These are phyloP conservation scores for Myripristis murdjan DNA, from an alignment of 2,797 vertebrate species.

Conservation along the genomic window DNA sequence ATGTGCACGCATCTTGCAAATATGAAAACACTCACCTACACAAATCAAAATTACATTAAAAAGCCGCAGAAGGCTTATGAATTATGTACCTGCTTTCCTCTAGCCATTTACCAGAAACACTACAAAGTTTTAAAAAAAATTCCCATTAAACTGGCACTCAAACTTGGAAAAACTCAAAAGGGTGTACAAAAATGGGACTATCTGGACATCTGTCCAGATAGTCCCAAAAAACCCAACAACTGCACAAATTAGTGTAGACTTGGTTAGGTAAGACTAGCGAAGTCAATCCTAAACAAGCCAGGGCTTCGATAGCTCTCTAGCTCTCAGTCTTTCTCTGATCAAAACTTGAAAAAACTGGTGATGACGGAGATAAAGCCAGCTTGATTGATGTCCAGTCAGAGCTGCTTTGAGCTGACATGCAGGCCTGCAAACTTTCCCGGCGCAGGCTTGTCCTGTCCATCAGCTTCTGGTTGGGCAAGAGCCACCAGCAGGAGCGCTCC, in stretches of 20 bases:
- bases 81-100: constrained; percentile 64
- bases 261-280: constrained; percentile 22
- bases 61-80: constrained; percentile 60
- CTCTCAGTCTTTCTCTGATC: constrained; percentile 28
- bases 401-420: constrained; percentile 44
- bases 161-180: constrained; percentile 25
- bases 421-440: constrained; percentile 51
- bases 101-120: constrained; percentile 27
- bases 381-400: constrained; percentile 45
- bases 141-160: constrained; percentile 30
- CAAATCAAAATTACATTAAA: constrained; percentile 68
- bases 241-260: constrained; percentile 36
- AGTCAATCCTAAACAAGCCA: constrained; percentile 13
- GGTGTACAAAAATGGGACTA: constrained; percentile 24
- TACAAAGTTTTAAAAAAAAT: constrained; percentile 46
- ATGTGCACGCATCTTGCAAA: constrained; percentile 36
- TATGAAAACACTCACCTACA: constrained; percentile 48
- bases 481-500: constrained; percentile 35
- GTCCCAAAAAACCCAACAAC: too few species aligned
- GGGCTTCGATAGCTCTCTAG: constrained; percentile 17
- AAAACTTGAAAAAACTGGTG: constrained; percentile 38
- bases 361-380: constrained; percentile 46
- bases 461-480: constrained; percentile 42
- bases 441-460: constrained; percentile 53
- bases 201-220: too few species aligned